phyloP scores from a whole-genome alignment of 2,113 vertebrate genomes.

The Asarcornis scutulata region DNA sequence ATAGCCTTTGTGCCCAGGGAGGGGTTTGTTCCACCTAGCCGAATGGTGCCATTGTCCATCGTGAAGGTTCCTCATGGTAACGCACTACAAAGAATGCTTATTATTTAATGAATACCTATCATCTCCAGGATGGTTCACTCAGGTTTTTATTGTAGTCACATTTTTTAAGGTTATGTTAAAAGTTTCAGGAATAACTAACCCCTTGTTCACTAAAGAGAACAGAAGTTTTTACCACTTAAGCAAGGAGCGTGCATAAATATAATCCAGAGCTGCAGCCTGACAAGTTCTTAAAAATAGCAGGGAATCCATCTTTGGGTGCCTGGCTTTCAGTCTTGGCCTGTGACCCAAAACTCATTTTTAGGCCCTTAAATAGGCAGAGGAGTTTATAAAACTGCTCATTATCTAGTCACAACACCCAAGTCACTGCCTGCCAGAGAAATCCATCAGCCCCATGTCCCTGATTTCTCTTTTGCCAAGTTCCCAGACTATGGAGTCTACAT shows the following conservation, averaged over 20 bases:
- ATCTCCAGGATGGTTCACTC: not conserved
- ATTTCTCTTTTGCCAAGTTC: slow-evolving; percentile 2
- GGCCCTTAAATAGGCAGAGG: slow-evolving; percentile 8
- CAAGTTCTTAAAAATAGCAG: slow-evolving; percentile 20
- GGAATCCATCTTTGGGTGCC: not conserved
- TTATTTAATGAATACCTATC: slow-evolving; percentile 40
- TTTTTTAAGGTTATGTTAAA: slow-evolving; percentile 30
- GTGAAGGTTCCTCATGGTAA: not conserved
- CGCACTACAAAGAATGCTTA: slow-evolving; percentile 23
- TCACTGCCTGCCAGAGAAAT: not conserved
- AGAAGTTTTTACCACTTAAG: not conserved
- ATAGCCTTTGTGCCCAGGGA: not conserved
- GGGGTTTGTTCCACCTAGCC: not conserved
- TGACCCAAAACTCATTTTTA: slow-evolving; percentile 8
- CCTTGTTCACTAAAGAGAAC: not conserved
- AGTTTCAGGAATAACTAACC: slow-evolving; percentile 22
- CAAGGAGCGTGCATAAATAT: not conserved
- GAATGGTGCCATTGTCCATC: not conserved
- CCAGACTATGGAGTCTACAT: not conserved
- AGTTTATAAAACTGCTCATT: not conserved
- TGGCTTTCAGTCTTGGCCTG: not conserved
- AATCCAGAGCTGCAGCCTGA: not conserved
- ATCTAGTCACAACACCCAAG: not conserved
- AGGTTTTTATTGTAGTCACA: slow-evolving; percentile 5
- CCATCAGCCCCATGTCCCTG: not conserved